A percentile compares a stretch with the other conserved stretches of the same genome.
Evolutionary conservation across 2,888 invertebrate species (phyloP).

Genomic region (Diloba caeruleocephala): DNA sequence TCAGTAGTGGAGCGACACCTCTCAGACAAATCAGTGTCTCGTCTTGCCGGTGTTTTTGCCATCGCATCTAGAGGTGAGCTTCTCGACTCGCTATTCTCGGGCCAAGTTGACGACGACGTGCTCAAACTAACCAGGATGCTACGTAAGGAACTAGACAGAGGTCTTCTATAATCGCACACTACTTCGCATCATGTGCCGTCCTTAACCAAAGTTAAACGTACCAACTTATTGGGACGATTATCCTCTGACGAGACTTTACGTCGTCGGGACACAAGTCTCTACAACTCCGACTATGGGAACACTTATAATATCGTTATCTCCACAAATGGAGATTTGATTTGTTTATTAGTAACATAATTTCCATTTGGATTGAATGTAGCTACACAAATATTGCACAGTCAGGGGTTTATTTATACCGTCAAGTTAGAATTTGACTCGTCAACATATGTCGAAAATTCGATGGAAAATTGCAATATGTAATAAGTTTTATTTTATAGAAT

Average conservation of each 20-base stretch:
- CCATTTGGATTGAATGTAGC: conserved; percentile 56
- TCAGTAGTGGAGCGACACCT: conserved; percentile 93
- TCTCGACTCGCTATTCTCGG: conserved; percentile 81
- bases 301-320: conserved; percentile 79
- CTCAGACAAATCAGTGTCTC: conserved; percentile 94
- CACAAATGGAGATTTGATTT: conserved; percentile 82
- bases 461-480: neutral
- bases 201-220: conserved; percentile 70
- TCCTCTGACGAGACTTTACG: conserved; percentile 37
- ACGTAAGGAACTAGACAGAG: conserved; percentile 82
- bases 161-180: conserved; percentile 77
- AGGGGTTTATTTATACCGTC: conserved; percentile 37
- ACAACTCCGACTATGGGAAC: conserved; percentile 69
- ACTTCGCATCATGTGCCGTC: conserved; percentile 72
- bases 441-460: neutral
- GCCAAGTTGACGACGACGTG: conserved; percentile 81
- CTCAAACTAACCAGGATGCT: conserved; percentile 82
- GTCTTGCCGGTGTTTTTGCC: conserved; percentile 93
- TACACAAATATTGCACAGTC: conserved; percentile 57
- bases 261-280: conserved; percentile 29
- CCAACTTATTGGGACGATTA: conserved; percentile 63
- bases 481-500: neutral
- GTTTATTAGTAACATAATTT: conserved; percentile 59
- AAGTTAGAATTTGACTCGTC: conserved; percentile 37
- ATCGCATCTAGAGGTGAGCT: conserved; percentile 81